Percentiles rank a stretch among this genome's conserved stretches.
Conservation (phyloP, 2,797 vertebrate species). For the Morus bassanus region DNA sequence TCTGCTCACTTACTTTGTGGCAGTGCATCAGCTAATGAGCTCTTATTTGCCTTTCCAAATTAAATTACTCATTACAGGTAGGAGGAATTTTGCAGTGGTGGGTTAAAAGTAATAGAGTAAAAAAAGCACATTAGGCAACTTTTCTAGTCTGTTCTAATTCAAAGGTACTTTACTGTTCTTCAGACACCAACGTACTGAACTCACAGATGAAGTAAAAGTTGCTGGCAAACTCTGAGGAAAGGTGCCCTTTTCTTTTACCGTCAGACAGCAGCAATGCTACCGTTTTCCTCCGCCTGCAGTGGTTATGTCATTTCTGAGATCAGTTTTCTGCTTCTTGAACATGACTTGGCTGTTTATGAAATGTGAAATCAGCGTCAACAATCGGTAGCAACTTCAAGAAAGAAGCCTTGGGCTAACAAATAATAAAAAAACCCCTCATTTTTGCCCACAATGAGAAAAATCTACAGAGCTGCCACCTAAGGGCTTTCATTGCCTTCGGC, state of each 20-base stretch:
- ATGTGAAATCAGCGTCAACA: conserved; percentile 59
- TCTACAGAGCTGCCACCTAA: conserved; percentile 62
- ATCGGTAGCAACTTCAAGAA: conserved; percentile 50
- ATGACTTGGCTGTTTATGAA: conserved; percentile 62
- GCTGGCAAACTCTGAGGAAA: conserved; percentile 50
- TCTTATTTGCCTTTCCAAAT: conserved; percentile 58
- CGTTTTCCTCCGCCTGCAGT: conserved; percentile 11
- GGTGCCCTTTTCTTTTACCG: conserved; percentile 52
- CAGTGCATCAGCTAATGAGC: conserved; percentile 35
- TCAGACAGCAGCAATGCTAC: background rate
- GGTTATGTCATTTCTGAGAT: conserved; percentile 55
- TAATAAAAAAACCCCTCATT: background rate
- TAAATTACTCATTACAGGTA: conserved; percentile 39
- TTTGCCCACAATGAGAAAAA: conserved; percentile 56
- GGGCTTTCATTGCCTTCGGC: conserved; percentile 68
- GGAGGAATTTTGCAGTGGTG: conserved; percentile 24
- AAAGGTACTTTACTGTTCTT: conserved; percentile 1
- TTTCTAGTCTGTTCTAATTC: conserved; percentile 29
- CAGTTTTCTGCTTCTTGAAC: conserved; percentile 61
- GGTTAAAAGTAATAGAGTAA: conserved; percentile 25
- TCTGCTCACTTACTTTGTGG: conserved; percentile 20
- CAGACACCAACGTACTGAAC: background rate
- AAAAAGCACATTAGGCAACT: conserved; percentile 31
- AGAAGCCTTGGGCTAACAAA: conserved; percentile 67
- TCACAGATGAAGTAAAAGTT: conserved; percentile 47